Evolutionary conservation across 2,797 vertebrate genomes (phyloP).

Genomic region (Euthynnus affinis): DNA sequence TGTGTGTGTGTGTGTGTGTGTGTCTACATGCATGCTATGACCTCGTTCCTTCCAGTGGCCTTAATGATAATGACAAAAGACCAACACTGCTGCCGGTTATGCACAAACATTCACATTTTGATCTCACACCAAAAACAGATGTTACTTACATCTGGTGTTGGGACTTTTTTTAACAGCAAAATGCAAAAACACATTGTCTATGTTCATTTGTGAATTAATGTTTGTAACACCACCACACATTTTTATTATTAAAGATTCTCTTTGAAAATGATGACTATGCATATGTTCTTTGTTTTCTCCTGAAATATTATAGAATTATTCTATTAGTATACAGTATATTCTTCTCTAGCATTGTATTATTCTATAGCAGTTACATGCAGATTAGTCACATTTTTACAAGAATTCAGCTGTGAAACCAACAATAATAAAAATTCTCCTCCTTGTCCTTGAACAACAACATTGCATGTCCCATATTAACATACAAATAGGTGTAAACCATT

Average conservation of each 20-base stretch:
- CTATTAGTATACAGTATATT: too few species aligned
- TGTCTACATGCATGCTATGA: constrained; percentile 27
- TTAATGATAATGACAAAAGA: constrained; percentile 62
- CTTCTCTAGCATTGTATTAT: too few species aligned
- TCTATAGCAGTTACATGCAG: too few species aligned
- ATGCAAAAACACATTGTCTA: constrained; percentile 6
- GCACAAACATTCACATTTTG: constrained; percentile 1
- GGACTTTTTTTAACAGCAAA: constrained; percentile 20
- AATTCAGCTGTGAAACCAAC: not conserved
- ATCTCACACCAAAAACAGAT: constrained; percentile 7
- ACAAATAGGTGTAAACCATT: not conserved
- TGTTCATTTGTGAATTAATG: constrained; percentile 10
- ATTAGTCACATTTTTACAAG: not conserved
- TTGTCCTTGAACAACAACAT: not conserved
- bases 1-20: constrained; percentile 3
- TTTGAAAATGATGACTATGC: not conserved
- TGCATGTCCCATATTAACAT: not conserved
- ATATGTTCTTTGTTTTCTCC: not conserved
- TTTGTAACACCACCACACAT: constrained; percentile 4
- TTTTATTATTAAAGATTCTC: constrained; percentile 52
- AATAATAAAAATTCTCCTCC: not conserved
- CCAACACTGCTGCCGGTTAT: constrained; percentile 7
- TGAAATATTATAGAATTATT: not conserved
- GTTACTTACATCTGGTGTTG: not conserved
- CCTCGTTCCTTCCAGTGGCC: constrained; percentile 58